Evolutionary conservation across 2,797 vertebrate genomes (phyloP).

Genomic region (Euthynnus affinis): DNA sequence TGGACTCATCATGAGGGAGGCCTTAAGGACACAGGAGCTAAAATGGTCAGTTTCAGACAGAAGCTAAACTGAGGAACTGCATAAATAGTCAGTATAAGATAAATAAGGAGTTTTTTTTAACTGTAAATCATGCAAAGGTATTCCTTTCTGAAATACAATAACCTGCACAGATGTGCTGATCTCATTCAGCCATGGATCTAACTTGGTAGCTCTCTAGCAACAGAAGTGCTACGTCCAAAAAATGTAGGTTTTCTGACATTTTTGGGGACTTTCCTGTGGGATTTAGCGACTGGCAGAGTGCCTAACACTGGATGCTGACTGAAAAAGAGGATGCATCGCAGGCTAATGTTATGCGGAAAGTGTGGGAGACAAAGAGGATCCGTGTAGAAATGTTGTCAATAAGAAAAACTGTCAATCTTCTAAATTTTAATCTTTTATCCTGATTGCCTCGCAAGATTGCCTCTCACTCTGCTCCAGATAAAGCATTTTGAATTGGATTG

Average conservation of each 20-base stretch:
- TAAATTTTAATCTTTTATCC: constrained; percentile 43
- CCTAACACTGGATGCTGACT: not conserved
- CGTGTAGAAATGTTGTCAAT: constrained; percentile 35
- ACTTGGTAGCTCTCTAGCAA: too few species aligned
- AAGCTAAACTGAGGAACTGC: too few species aligned
- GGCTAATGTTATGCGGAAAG: not conserved
- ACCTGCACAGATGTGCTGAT: too few species aligned
- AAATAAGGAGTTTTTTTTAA: too few species aligned
- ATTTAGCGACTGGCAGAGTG: not conserved
- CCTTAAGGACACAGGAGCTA: too few species aligned
- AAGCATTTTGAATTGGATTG: constrained; percentile 40
- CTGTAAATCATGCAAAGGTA: too few species aligned
- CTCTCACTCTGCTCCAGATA: constrained; percentile 28
- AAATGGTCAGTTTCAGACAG: too few species aligned
- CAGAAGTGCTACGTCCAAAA: too few species aligned
- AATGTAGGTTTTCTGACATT: not conserved
- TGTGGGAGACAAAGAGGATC: constrained; percentile 23
- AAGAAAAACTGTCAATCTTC: constrained; percentile 39
- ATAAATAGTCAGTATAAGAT: too few species aligned
- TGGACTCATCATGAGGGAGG: too few species aligned
- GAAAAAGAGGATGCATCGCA: not conserved
- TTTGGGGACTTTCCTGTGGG: not conserved
- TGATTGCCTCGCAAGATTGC: constrained; percentile 51
- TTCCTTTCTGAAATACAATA: too few species aligned
- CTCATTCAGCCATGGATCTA: too few species aligned